Base-by-base conservation (phyloP, 1,140 invertebrate genomes). In the Pseudachorutes palmiensis region DNA sequence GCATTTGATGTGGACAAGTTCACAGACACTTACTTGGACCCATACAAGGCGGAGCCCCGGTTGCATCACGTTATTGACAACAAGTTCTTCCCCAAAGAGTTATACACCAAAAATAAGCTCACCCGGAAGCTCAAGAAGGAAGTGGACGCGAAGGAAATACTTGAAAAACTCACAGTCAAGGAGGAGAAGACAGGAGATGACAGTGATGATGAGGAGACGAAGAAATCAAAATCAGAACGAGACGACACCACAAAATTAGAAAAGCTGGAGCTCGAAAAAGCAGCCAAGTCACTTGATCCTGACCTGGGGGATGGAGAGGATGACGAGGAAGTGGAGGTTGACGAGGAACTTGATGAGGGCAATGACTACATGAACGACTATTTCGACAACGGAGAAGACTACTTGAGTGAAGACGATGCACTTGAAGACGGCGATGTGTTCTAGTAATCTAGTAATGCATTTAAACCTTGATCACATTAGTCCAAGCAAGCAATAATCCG, bases 1-100 rank as follows among this genome's bases (percentile, higher is more conserved):
- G 64, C 76, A 80, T 83, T 81, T 72, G 83, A 86, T 57, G 81
- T 87, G 14, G 82, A 88, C 72, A 79, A 86, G 24, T 84, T 85
- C 75, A 86, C 86, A 0, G 86, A 87, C 73, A 81, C 83, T 68
- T 83, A 87, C 72, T 80, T 85, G 45, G 79, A 80, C 12, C 75
- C 80, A 30, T 73, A 86, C 76, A 84, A 84, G 0, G 49, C 70
- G 1, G 84, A 86, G 75, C 75, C 85, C 1, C 79, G 82, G 60
- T 49, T 62, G 0, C 31, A 31, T 0, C 68, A 45, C 16, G 32
- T 33, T 12, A n/a, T 29, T 1, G 59, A 67, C 48, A 63, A 31
- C 16, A 63, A 58, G 33, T 51, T 72, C 49, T 64, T 74, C 31
- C 74, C 72, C 0, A 41, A 36, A 26, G 74, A 75, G 64, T 49